Conservation (phyloP, 2,888 invertebrate species). For the Zaprionus bogoriensis region DNA sequence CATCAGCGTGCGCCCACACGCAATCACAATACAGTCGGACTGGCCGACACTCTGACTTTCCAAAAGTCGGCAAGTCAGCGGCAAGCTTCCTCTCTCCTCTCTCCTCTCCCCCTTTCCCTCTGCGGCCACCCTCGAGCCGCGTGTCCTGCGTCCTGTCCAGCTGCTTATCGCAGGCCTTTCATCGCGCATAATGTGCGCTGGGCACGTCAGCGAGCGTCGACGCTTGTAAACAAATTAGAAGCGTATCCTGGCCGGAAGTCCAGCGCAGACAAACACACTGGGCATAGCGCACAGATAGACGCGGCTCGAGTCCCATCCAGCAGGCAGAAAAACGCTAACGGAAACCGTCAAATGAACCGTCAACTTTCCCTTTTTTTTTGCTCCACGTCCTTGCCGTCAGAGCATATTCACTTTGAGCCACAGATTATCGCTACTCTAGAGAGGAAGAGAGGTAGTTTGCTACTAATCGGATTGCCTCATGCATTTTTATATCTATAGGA, state of each 20-base stretch:
- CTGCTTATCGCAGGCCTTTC: slow-evolving; percentile 65
- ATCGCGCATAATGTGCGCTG: slow-evolving; percentile 69
- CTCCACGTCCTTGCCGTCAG: slow-evolving; percentile 3
- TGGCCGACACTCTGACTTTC: no score
- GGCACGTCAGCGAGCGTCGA: slow-evolving; percentile 56
- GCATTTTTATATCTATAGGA: no score
- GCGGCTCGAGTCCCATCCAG: neutral
- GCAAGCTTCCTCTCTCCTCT: slow-evolving; percentile 9
- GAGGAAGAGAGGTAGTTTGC: no score
- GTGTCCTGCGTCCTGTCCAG: slow-evolving; percentile 33
- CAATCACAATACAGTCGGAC: slow-evolving; percentile 32
- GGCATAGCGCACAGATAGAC: slow-evolving; percentile 1
- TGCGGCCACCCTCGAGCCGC: no score
- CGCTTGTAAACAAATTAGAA: slow-evolving; percentile 74
- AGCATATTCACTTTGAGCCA: neutral
- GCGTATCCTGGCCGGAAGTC: slow-evolving; percentile 75
- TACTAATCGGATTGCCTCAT: no score
- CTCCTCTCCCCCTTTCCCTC: neutral
- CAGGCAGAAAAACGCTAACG: slow-evolving; percentile 21
- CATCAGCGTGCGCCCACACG: slow-evolving; percentile 69
- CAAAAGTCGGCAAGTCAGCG: slow-evolving; percentile 51
- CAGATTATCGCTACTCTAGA: no score
- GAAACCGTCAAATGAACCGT: slow-evolving; percentile 30
- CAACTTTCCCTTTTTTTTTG: slow-evolving; percentile 65
- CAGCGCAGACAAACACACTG: slow-evolving; percentile 25